Conservation (phyloP, 2,888 invertebrate species). For the Diarsia brunnea region DNA sequence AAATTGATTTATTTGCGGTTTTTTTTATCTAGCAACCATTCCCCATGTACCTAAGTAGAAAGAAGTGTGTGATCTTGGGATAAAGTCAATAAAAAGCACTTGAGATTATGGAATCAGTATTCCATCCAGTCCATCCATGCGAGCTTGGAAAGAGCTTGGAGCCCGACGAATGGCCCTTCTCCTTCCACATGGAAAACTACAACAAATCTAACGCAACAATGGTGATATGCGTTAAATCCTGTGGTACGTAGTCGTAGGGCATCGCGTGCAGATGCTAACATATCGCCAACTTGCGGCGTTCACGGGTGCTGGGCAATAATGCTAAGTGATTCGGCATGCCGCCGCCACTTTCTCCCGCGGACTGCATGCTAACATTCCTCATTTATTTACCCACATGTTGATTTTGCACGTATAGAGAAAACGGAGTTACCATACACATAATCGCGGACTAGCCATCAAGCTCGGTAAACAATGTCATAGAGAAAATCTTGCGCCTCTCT, state of each 20-base stretch:
- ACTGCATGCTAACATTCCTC: constrained; percentile 56
- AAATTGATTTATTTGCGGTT: neutral
- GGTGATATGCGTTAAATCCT: neutral
- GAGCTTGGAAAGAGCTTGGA: neutral
- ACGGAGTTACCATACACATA: constrained; percentile 9
- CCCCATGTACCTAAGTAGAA: neutral
- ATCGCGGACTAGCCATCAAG: neutral
- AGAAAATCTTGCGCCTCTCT: neutral
- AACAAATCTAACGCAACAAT: neutral
- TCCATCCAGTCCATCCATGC: too few relatives aligned
- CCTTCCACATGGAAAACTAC: too few relatives aligned
- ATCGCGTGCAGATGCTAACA: constrained; percentile 37
- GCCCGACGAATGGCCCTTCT: neutral
- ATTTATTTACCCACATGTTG: constrained; percentile 45
- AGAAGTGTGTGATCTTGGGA: neutral
- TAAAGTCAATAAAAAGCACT: neutral
- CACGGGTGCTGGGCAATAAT: constrained; percentile 58
- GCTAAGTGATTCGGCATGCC: constrained; percentile 62
- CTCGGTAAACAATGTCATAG: neutral
- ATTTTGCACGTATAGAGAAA: constrained; percentile 53
- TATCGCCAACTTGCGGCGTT: constrained; percentile 42
- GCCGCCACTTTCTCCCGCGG: constrained; percentile 60
- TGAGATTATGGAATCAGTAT: too few relatives aligned
- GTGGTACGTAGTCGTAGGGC: constrained; percentile 14
- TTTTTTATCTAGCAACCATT: neutral